Evolutionary conservation across 2,113 vertebrate species (phyloP).

Genomic region (Phylloscopus trochilus): DNA sequence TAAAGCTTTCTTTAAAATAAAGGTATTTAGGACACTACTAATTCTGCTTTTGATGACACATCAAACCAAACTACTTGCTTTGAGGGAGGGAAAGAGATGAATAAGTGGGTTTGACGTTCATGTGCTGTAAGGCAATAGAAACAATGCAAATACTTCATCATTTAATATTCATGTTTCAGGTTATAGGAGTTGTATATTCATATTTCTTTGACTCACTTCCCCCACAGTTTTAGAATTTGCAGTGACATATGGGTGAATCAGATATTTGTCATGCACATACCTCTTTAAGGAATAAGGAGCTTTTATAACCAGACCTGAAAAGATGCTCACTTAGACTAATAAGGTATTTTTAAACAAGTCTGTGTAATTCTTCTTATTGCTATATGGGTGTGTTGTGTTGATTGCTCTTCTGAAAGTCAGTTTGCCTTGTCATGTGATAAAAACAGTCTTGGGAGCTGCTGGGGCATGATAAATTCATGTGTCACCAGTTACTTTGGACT

Average conservation of each 20-base stretch:
- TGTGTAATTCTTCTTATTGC: not conserved
- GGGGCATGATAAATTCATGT: not conserved
- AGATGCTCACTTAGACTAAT: not conserved
- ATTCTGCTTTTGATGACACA: conserved; percentile 16
- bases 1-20: not conserved
- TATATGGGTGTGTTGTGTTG: not conserved
- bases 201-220: conserved; percentile 52
- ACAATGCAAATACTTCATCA: conserved; percentile 36
- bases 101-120: conserved; percentile 11
- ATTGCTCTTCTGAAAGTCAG: not conserved
- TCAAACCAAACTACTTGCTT: conserved; percentile 1
- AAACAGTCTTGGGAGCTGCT: not conserved
- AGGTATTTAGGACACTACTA: not conserved
- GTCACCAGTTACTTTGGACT: not conserved
- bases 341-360: not conserved
- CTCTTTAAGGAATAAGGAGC: conserved; percentile 22
- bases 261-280: not conserved
- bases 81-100: not conserved
- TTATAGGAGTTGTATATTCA: conserved; percentile 9
- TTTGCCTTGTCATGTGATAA: not conserved
- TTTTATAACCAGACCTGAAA: not conserved
- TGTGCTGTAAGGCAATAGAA: conserved; percentile 10
- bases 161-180: conserved; percentile 48
- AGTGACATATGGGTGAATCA: conserved; percentile 43
- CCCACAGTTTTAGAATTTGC: conserved; percentile 38